Conservation (phyloP, 2,888 invertebrate species). For the Aleiodes alternator region DNA sequence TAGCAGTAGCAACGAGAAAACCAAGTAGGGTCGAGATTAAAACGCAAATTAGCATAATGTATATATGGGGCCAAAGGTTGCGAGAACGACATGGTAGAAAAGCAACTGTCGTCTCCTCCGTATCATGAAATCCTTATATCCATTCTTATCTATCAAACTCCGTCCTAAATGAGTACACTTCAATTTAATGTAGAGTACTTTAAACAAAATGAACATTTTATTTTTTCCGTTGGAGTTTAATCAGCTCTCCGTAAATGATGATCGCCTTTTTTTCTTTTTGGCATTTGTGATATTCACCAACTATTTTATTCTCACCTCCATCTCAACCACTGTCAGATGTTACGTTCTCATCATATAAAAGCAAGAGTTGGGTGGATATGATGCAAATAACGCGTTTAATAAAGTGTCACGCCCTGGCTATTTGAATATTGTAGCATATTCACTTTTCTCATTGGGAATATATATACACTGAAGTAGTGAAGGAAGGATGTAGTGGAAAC, state of each 20-base stretch:
- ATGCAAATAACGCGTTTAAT: conserved; percentile 73
- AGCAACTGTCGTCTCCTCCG: conserved; percentile 32
- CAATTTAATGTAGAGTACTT: conserved; percentile 7
- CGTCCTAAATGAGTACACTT: background rate
- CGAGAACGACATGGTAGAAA: conserved; percentile 24
- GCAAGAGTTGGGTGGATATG: conserved; percentile 43
- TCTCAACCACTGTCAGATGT: conserved; percentile 37
- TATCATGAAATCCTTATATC: conserved; percentile 39
- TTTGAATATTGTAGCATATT: conserved; percentile 75
- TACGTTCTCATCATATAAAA: conserved; percentile 25
- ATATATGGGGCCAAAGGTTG: conserved; percentile 57
- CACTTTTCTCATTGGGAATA: conserved; percentile 70
- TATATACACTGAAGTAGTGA: conserved; percentile 42
- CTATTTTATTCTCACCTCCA: conserved; percentile 9
- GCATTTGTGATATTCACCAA: background rate
- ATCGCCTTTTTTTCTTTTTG: background rate
- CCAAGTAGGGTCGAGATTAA: conserved; percentile 69
- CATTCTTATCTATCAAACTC: conserved; percentile 38
- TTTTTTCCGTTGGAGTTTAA: conserved; percentile 24
- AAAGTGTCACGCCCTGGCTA: conserved; percentile 70
- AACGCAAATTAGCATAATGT: conserved; percentile 73
- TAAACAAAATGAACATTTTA: conserved; percentile 10
- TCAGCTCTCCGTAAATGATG: conserved; percentile 25
- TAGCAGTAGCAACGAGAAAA: conserved; percentile 27
- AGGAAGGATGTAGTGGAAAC: conserved; percentile 31